A percentile compares a stretch with the other conserved stretches of the same genome.
Conservation (phyloP, 2,113 vertebrate species). For the Gopherus flavomarginatus region DNA sequence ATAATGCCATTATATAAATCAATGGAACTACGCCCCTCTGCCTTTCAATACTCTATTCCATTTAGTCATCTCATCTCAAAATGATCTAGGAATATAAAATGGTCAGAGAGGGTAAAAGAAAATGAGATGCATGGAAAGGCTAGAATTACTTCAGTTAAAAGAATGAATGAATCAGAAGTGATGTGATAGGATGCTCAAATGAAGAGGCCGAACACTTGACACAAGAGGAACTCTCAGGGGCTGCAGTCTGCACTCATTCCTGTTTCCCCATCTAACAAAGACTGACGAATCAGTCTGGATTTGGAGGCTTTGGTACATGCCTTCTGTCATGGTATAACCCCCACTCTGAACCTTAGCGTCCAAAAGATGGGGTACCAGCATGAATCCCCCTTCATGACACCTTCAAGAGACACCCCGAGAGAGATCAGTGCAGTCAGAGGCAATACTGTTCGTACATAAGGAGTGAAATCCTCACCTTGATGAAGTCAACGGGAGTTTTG, state of each 20-base stretch:
- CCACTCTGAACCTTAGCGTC: too few species aligned
- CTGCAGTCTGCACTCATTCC: not conserved
- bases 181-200: not conserved
- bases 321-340: too few species aligned
- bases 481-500: not conserved
- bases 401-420: not conserved
- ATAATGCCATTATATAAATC: conserved; percentile 48
- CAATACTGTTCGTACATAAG: not conserved
- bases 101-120: not conserved
- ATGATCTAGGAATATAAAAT: not conserved
- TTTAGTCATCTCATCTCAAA: not conserved
- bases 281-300: not conserved
- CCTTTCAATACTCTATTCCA: not conserved
- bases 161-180: conserved; percentile 1
- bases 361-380: too few species aligned
- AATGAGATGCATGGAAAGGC: not conserved
- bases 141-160: not conserved
- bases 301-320: not conserved
- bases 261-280: not conserved
- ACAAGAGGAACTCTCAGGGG: not conserved
- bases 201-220: not conserved
- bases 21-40: not conserved
- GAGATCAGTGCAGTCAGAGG: not conserved
- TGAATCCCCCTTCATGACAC: not conserved
- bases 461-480: not conserved